These are phyloP conservation scores for Palaemon carinicauda DNA, from an alignment of 1,140 invertebrate species.

Conservation along the genomic window DNA sequence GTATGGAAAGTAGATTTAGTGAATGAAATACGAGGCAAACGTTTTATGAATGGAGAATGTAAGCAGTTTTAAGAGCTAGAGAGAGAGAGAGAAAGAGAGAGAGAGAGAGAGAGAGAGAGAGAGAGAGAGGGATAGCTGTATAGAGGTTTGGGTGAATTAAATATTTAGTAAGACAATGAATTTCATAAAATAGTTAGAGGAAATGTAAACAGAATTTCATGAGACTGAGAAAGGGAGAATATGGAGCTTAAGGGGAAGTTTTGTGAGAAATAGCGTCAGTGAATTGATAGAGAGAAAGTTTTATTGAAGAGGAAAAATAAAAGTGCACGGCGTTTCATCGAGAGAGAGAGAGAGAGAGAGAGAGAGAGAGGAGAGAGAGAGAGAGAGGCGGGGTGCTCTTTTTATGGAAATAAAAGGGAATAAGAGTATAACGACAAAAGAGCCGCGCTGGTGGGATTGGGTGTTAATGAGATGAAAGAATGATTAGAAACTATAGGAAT, in stretches of 20 bases:
- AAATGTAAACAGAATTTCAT: not conserved
- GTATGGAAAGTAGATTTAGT: too few relatives aligned
- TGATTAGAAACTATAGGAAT: too few relatives aligned
- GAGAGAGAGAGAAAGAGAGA: not conserved
- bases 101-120: not conserved
- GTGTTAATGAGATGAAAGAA: too few relatives aligned
- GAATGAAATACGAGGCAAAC: too few relatives aligned
- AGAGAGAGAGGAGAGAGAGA: constrained; percentile 22
- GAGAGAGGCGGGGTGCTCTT: too few relatives aligned
- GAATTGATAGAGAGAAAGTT: too few relatives aligned
- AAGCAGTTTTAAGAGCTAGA: not conserved
- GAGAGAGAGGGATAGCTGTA: not conserved
- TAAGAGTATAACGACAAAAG: too few relatives aligned
- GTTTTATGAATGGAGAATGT: not conserved
- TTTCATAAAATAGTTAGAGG: not conserved
- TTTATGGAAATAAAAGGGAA: too few relatives aligned
- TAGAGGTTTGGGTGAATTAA: not conserved
- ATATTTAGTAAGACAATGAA: too few relatives aligned
- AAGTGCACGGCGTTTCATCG: not conserved
- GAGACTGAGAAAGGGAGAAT: not conserved
- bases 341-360: constrained; percentile 6
- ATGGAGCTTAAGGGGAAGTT: too few relatives aligned
- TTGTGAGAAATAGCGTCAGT: too few relatives aligned
- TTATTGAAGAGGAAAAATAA: not conserved
- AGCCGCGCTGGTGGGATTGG: too few relatives aligned